phyloP scores from a whole-genome alignment of 2,888 invertebrate genomes.

The Ornithoptera priamus region DNA sequence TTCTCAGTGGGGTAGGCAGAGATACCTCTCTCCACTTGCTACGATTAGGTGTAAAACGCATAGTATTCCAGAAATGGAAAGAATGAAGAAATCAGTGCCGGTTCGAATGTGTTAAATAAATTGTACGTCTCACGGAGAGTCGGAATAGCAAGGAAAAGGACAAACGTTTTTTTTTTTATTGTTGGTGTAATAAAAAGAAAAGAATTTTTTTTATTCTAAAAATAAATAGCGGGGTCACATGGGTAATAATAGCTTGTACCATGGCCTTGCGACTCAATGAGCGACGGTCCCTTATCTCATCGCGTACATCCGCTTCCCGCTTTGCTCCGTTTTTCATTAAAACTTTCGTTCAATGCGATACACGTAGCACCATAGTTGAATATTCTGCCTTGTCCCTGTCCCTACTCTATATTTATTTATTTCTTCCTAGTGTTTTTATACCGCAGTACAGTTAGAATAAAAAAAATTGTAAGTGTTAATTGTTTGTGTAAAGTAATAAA shows the following conservation, averaged over 20 bases:
- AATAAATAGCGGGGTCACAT: constrained; percentile 45
- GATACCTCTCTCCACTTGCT: too few relatives aligned
- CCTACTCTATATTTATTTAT: constrained; percentile 3
- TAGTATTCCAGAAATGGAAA: too few relatives aligned
- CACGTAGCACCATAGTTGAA: constrained; percentile 9
- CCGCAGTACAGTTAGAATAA: background rate
- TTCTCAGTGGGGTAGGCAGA: too few relatives aligned
- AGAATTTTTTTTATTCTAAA: constrained; percentile 40
- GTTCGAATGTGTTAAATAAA: too few relatives aligned
- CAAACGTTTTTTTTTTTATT: background rate
- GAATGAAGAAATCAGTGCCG: too few relatives aligned
- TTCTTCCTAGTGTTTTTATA: background rate
- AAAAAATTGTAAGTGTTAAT: background rate
- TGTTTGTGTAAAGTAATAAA: background rate
- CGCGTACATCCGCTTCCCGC: constrained; percentile 48
- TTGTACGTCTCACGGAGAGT: background rate
- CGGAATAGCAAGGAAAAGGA: too few relatives aligned
- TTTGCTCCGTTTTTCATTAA: constrained; percentile 37
- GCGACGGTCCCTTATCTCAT: constrained; percentile 41
- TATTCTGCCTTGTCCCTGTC: constrained; percentile 11
- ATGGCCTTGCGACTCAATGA: constrained; percentile 39
- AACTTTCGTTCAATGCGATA: constrained; percentile 23
- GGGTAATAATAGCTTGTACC: constrained; percentile 36
- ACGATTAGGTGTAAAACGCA: too few relatives aligned
- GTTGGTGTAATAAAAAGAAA: background rate